Base-by-base conservation (phyloP, 2,888 invertebrate species). In the Quadroppia sp. region DNA sequence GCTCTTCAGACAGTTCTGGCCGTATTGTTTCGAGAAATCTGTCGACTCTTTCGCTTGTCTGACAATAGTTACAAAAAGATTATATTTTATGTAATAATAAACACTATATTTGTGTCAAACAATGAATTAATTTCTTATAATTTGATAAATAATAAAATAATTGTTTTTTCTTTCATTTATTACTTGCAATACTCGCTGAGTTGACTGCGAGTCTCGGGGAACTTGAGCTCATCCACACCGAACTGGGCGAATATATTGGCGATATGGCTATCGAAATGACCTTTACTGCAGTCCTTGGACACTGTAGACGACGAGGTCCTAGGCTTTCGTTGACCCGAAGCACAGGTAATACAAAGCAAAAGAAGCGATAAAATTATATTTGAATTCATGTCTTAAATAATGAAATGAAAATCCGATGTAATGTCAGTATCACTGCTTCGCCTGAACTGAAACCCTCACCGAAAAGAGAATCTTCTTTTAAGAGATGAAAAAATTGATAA, bases 1-100 rank as follows among this genome's bases (percentile, higher is more conserved):
- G 17, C 74, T 50, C 15, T 69, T 71, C 48, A 74, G 30, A 36
- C 74, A 74, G 42, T 70, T 69, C 25, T 70, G 23, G 20, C 74
- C 74, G 28, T 50, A 74, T 30, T 74, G 48, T 71, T 71, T 70
- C 2, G 70, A 30, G 15, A 70, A 74, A 20, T 70, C 74, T 40
- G 69, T 74, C 23, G 50, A 70, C 28, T 32, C 28, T 23, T 50
- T 40, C 9, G 70, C 70, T 56, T 36, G 28, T 36, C 74, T 71
- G 53, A 50, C 3, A 45, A 15, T 36, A 11, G 36, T 36, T 36
- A 7, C 11, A 4, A 36, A 36, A 36, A 11, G 36, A 36, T 36
- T 36, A 36, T 7, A 36, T 36, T 11, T 36, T 7, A 7, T 36
- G 6, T 7, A 36, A 7, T n/a, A 4, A 9, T 20, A 11, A 7